Conservation (phyloP, 2,888 invertebrate species). For the Eupithecia dodoneata region DNA sequence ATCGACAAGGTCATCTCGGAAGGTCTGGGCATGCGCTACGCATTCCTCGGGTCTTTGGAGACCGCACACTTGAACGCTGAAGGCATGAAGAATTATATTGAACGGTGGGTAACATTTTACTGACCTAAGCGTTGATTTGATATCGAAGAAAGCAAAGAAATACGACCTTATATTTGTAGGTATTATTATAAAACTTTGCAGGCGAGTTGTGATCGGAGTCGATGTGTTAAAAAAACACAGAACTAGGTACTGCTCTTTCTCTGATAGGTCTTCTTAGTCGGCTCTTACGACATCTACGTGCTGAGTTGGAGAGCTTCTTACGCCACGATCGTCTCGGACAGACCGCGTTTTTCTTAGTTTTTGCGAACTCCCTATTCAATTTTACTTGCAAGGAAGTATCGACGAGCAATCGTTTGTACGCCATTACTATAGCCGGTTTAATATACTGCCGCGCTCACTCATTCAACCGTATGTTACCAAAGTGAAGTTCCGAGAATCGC, state of each 20-base stretch:
- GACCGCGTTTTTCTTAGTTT: background rate
- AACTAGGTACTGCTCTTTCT: background rate
- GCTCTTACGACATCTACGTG: background rate
- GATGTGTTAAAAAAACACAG: background rate
- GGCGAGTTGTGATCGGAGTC: background rate
- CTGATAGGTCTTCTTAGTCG: too few relatives aligned
- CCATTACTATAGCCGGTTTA: background rate
- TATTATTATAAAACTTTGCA: background rate
- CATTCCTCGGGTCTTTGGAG: slow-evolving; percentile 97
- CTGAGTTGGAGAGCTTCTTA: background rate
- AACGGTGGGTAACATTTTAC: slow-evolving; percentile 68
- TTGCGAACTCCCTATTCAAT: background rate
- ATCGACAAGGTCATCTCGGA: slow-evolving; percentile 97
- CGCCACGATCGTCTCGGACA: background rate
- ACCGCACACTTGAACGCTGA: slow-evolving; percentile 97
- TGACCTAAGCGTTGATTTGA: background rate
- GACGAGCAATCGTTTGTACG: background rate
- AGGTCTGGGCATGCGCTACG: slow-evolving; percentile 97
- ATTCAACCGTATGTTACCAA: too few relatives aligned
- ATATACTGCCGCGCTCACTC: background rate
- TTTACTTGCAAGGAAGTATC: background rate
- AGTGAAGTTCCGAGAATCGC: too few relatives aligned
- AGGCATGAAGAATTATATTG: slow-evolving; percentile 87
- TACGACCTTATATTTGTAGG: background rate
- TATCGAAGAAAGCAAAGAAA: background rate